Percentiles rank a stretch among this genome's conserved stretches.
Evolutionary conservation across 1,140 invertebrate genomes (phyloP).

Genomic region (Diorhabda sublineata): DNA sequence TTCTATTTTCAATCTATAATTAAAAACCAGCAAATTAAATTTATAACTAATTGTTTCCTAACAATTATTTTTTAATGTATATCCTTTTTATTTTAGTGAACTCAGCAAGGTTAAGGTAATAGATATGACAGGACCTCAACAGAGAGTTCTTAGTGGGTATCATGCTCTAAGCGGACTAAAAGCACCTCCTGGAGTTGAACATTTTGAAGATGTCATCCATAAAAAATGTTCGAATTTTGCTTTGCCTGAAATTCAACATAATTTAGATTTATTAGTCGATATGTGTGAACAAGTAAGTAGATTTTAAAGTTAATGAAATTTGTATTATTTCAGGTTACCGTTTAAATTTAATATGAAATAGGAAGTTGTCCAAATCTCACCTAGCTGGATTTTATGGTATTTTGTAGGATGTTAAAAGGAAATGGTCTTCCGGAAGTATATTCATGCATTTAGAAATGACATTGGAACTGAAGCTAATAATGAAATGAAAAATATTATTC

Average conservation of each 20-base stretch:
- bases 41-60: too few species aligned
- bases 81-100: constrained; percentile 47
- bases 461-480: too few species aligned
- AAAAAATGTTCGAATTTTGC: constrained; percentile 63
- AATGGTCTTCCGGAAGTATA: too few species aligned
- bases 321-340: too few species aligned
- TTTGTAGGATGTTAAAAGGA: too few species aligned
- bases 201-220: constrained; percentile 58
- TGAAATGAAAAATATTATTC: too few species aligned
- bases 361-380: too few species aligned
- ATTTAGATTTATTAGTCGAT: constrained; percentile 86
- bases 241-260: constrained; percentile 88
- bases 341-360: too few species aligned
- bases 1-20: too few species aligned
- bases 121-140: constrained; percentile 96
- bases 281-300: constrained; percentile 80
- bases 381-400: too few species aligned
- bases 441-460: too few species aligned
- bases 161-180: constrained; percentile 74
- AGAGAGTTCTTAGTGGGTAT: constrained; percentile 90
- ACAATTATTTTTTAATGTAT: background rate
- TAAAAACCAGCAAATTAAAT: too few species aligned
- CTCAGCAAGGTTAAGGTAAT: constrained; percentile 93
- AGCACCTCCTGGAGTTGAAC: constrained; percentile 53
- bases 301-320: background rate